Evolutionary conservation across 2,113 vertebrate genomes (phyloP), one percentile per base, ranked within the genome.

Genomic region (Thoracochromis brauschi): DNA sequence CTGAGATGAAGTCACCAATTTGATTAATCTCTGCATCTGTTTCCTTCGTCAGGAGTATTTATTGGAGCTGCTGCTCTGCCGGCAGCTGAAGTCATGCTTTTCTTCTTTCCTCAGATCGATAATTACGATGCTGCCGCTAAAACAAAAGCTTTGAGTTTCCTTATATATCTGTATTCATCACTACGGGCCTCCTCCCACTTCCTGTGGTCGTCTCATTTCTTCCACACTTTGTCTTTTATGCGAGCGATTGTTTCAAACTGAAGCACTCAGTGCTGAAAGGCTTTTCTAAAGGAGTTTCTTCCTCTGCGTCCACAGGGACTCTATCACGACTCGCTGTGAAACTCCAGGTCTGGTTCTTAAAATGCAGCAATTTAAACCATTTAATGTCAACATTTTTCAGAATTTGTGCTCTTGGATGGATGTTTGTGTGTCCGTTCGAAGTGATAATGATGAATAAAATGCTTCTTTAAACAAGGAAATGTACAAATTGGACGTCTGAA

Each of bases 21-120:
- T 54, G 82, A 9, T 90, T 82, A 55, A 82, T 93, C 80, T 60
- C 68, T 82, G 29, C 63, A 86, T 90, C 85, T 82, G 84, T 89
- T 93, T 57, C 71, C 87, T 91, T 89, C 19, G 87, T 91, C 54
- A 85, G 8, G 24, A 51, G 14, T 58, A 31, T 90, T 90, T 82
- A 63, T 78, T 82, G 33, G 12, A 65, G 53, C 63, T 83, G 80
- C 80, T 13, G 49, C 42, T 82, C 78, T 89, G 82, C 82, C 57
- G 55, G 71, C 53, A 68, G 42, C 51, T 63, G 26, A 82, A 55
- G 31, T 57, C 78, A 65, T 7, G 16, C 42, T 83, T 19, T n/a
- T 82, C 19, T 82, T 81, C 38, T 57, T n/a, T 8, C 24, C 4
- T 82, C 40, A 79, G 68, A 80, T 81, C 53, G 51, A 82, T 82